A percentile compares a stretch with the other conserved stretches of the same genome.
phyloP scores from a whole-genome alignment of 2,797 vertebrate genomes.

The Chaetodon trifasciatus region DNA sequence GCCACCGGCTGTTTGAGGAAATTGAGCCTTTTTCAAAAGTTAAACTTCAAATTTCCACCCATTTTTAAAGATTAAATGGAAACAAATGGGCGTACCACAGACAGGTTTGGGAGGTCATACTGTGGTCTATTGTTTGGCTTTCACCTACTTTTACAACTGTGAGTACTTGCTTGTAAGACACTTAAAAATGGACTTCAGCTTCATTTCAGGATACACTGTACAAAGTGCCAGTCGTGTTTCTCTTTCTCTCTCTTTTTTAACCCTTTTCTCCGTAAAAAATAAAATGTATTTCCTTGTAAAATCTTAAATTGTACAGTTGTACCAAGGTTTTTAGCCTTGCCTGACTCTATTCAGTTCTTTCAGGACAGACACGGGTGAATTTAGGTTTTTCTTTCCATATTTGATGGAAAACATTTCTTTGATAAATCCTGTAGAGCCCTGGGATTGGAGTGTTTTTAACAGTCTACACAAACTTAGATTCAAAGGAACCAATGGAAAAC shows the following conservation, averaged over 20 bases:
- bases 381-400: slow-evolving; percentile 8
- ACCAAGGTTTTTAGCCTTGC: background rate
- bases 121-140: no score
- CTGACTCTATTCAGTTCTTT: background rate
- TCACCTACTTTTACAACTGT: no score
- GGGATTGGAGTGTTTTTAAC: slow-evolving; percentile 1
- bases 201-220: background rate
- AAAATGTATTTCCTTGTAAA: no score
- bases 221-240: background rate
- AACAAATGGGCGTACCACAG: background rate
- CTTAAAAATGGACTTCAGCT: background rate
- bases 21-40: background rate
- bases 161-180: background rate
- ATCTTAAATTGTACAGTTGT: background rate
- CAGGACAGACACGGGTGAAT: background rate
- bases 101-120: background rate
- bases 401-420: background rate
- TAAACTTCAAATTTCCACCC: no score
- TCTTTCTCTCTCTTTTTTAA: background rate
- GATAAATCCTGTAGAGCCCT: slow-evolving; percentile 4
- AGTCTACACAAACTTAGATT: background rate
- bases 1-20: background rate
- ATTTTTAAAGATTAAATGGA: background rate
- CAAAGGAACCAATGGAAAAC: background rate
- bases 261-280: background rate